These are phyloP conservation scores for Anthonomus grandis DNA, from an alignment of 1,140 invertebrate genomes.

Conservation along the genomic window DNA sequence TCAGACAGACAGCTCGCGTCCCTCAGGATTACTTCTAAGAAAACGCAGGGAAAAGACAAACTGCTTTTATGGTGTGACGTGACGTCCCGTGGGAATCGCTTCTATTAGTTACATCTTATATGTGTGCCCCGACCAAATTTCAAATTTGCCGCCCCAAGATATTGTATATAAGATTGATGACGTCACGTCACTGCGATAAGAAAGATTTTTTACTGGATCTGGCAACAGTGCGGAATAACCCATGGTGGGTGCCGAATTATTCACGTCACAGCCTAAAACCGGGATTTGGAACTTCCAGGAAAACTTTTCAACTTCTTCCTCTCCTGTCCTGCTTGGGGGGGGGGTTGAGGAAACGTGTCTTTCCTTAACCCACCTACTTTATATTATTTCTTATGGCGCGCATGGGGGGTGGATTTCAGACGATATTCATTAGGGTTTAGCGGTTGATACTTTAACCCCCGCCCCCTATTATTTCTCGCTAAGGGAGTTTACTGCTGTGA, in stretches of 20 bases:
- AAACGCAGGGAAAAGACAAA: slow-evolving; percentile 14
- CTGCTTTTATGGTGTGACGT: slow-evolving; percentile 15
- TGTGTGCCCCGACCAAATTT: no score
- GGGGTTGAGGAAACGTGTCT: slow-evolving; percentile 25
- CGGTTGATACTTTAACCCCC: slow-evolving; percentile 18
- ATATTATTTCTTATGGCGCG: slow-evolving; percentile 16
- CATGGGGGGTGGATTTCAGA: slow-evolving; percentile 20
- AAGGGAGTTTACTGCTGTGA: slow-evolving; percentile 14
- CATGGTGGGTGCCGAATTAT: no score
- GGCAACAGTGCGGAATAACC: no score
- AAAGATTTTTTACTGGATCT: no score
- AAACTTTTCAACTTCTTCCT: slow-evolving; percentile 28
- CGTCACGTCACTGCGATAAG: no score
- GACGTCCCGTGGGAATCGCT: slow-evolving; percentile 11
- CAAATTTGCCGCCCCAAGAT: no score
- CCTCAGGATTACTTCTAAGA: slow-evolving; percentile 12
- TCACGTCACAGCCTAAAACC: slow-evolving; percentile 25
- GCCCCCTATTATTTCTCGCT: slow-evolving; percentile 18
- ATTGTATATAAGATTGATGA: no score
- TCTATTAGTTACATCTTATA: slow-evolving; percentile 21
- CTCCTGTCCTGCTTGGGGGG: slow-evolving; percentile 18
- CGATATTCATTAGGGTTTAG: slow-evolving; percentile 30
- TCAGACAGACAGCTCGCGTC: no score
- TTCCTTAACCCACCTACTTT: slow-evolving; percentile 25
- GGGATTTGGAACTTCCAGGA: slow-evolving; percentile 11